A percentile compares a stretch with the other conserved stretches of the same genome.
Conservation (phyloP, 2,888 invertebrate species). For the Erebia palarica region DNA sequence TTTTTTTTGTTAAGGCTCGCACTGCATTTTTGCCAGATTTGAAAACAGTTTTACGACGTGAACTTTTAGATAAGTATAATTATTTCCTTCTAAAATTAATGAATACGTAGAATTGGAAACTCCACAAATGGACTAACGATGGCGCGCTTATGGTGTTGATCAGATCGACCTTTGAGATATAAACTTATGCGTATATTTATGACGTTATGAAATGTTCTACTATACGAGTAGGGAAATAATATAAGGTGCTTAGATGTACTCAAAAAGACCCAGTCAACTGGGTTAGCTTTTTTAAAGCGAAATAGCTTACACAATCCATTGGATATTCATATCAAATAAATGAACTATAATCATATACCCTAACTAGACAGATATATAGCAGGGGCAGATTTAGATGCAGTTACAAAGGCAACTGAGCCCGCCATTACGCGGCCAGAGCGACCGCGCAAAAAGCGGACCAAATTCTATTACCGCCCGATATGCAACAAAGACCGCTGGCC, state of each 20-base stretch:
- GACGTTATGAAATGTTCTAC: background rate
- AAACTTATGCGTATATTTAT: background rate
- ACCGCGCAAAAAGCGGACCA: constrained; percentile 79
- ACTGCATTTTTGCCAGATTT: constrained; percentile 1
- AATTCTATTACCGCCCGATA: constrained; percentile 81
- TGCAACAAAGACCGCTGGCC: constrained; percentile 80
- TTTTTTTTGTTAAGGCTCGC: constrained; percentile 17
- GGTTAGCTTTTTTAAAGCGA: constrained; percentile 7
- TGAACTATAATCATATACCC: constrained; percentile 44
- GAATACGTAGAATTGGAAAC: background rate
- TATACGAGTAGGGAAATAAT: too few species aligned
- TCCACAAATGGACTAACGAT: too few species aligned
- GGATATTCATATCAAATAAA: constrained; percentile 7
- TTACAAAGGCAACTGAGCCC: constrained; percentile 76
- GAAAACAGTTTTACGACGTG: constrained; percentile 7
- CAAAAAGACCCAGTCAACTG: background rate
- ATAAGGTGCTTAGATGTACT: too few species aligned
- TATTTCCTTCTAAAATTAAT: background rate
- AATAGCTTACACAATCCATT: background rate
- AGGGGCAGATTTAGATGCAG: constrained; percentile 75
- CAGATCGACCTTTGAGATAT: too few species aligned
- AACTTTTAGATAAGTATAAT: background rate
- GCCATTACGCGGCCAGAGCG: constrained; percentile 70
- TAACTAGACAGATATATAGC: constrained; percentile 59
- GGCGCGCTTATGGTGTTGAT: too few species aligned